Base-by-base conservation (phyloP, 2,888 invertebrate species). In the Gymnosoma rotundatum region DNA sequence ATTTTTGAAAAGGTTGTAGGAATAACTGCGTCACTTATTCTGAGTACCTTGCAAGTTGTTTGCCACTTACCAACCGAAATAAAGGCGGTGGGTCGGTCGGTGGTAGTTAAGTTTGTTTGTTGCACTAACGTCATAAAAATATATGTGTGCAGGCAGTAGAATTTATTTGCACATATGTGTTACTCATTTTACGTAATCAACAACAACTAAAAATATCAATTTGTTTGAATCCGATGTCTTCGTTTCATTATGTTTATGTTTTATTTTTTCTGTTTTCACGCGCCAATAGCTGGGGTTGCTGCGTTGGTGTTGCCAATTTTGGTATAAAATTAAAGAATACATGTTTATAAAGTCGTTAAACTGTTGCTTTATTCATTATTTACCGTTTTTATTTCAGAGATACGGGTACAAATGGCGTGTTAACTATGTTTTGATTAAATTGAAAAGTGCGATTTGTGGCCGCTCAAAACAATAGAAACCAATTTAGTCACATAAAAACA, bases 91-190 rank as follows among this genome's bases (percentile, higher is more conserved):
- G 25, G 36, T 5, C 20, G 69, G 45, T 81, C 25, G 54, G 74
- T 42, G 45, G 36, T 42, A 32, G 63, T 48, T 32, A 25, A 54
- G 38, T 16, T 32, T 42, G 12, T 10, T 36, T 45, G 50, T 36
- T 61, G 54, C 58, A 42, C 38, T n/a, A 18, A 6, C 45, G 50
- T 70, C 61, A 16, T 32, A 20, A 36, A 63, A 56, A 76, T 42
- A 60, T 64, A 32, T 32, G 38, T 21, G n/a, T 63, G 21, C 56
- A 21, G 50, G 50, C 1, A 2, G 50, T 9, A 10, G 36, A 74
- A 63, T 63, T 66, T 81, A 83, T 86, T 85, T 70, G 86, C 85
- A 86, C 86, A 86, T 85, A 86, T 86, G 86, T 78, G 85, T 61
- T 78, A 78, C 83, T 86, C 85, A 81, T 85, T 85, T 83, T 56